These are phyloP conservation scores for Catostomus latipinnis DNA, from an alignment of 2,797 vertebrate genomes.

Conservation along the genomic window DNA sequence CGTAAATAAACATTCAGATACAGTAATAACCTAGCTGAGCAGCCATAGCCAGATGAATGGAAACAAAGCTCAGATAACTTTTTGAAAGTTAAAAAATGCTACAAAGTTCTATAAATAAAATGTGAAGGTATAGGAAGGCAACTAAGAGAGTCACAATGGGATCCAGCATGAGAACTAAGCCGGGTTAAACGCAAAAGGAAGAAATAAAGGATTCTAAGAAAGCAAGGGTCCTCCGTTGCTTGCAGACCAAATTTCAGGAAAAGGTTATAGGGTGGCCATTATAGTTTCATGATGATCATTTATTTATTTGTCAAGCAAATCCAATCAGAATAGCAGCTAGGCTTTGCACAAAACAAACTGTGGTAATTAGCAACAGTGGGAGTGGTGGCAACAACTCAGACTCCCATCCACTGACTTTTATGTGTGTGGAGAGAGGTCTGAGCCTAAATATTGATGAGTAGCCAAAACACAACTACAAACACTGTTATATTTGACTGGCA, in stretches of 20 bases:
- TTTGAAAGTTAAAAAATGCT: background rate
- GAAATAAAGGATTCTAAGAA: constrained; percentile 69
- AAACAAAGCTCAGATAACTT: background rate
- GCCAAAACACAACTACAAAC: constrained; percentile 64
- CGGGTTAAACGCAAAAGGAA: constrained; percentile 66
- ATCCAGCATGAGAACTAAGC: constrained; percentile 51
- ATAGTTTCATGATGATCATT: constrained; percentile 81
- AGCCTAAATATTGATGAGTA: constrained; percentile 67
- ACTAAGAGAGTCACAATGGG: constrained; percentile 41
- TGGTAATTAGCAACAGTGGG: constrained; percentile 84
- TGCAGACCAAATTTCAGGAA: constrained; percentile 68
- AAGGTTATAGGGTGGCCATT: constrained; percentile 76
- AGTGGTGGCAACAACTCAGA: constrained; percentile 77
- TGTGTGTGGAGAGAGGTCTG: constrained; percentile 67
- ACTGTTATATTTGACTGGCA: constrained; percentile 39
- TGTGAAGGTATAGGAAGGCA: constrained; percentile 16
- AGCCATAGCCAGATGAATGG: background rate
- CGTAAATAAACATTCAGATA: background rate
- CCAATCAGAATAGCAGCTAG: constrained; percentile 78
- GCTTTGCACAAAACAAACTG: constrained; percentile 73
- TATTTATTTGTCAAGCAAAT: constrained; percentile 84
- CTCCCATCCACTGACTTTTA: constrained; percentile 72
- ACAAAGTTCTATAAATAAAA: constrained; percentile 10
- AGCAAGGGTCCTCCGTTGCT: constrained; percentile 59
- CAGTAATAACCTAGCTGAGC: background rate